Evolutionary conservation across 2,797 vertebrate genomes (phyloP).

Genomic region (Okamejei kenojei): DNA sequence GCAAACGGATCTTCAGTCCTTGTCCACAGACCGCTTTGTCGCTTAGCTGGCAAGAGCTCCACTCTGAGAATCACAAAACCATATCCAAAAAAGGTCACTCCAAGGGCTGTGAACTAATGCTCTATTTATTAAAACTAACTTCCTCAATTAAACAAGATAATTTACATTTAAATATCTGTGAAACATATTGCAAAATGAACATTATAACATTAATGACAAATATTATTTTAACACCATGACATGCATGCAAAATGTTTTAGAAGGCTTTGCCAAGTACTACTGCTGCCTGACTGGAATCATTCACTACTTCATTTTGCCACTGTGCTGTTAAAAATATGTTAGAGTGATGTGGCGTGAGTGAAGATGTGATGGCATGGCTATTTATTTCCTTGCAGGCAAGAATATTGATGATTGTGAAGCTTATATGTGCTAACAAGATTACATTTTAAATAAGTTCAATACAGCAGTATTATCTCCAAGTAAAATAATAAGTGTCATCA

Average conservation of each 20-base stretch:
- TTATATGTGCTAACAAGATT: not conserved
- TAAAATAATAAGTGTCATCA: not conserved
- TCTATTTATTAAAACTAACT: not conserved
- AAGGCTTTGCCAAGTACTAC: not conserved
- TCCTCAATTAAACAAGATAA: not conserved
- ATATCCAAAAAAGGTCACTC: not conserved
- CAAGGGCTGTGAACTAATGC: too few species aligned
- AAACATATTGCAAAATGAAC: not conserved
- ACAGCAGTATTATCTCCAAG: not conserved
- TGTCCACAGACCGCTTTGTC: constrained; percentile 77
- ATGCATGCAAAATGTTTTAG: not conserved
- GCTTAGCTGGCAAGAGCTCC: constrained; percentile 85
- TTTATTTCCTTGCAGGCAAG: constrained; percentile 2
- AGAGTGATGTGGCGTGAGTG: not conserved
- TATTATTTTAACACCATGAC: not conserved
- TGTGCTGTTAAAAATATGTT: not conserved
- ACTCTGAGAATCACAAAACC: constrained; percentile 59
- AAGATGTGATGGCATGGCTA: constrained; percentile 5
- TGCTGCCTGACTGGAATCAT: not conserved
- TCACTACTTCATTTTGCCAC: not conserved
- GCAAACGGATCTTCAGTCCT: constrained; percentile 67
- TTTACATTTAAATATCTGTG: not conserved
- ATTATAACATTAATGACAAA: not conserved
- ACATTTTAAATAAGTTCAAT: not conserved
- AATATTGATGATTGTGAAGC: not conserved